Conservation (phyloP, 2,888 invertebrate genomes). For the Cephus nigrinus region DNA sequence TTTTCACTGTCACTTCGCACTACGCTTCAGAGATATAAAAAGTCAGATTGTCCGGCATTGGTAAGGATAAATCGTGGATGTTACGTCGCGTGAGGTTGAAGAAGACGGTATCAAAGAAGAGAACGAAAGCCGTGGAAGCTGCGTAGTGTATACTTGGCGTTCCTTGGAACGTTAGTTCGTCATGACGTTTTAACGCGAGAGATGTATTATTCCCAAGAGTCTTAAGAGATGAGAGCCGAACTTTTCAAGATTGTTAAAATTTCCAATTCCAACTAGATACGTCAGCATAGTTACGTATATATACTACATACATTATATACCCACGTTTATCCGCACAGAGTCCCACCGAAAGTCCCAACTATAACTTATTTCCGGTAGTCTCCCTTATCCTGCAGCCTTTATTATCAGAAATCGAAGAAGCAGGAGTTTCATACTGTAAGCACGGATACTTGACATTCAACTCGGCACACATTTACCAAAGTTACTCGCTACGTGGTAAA, state of each 20-base stretch:
- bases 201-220: background rate
- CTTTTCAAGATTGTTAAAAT: no score
- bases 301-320: background rate
- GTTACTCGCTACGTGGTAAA: slow-evolving; percentile 22
- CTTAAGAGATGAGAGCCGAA: background rate
- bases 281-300: no score
- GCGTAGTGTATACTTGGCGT: background rate
- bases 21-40: background rate
- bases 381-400: background rate
- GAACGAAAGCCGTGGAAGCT: background rate
- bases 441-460: slow-evolving; percentile 43
- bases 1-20: background rate
- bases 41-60: background rate
- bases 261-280: no score
- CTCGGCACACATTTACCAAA: slow-evolving; percentile 35
- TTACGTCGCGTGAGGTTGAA: background rate
- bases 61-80: background rate
- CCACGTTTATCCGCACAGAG: background rate
- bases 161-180: background rate
- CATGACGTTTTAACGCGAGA: background rate
- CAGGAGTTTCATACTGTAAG: background rate
- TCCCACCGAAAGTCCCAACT: background rate
- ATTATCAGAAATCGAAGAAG: background rate
- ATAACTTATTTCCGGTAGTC: background rate
- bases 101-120: background rate